These are phyloP conservation scores for Montipora foliosa DNA, from an alignment of 64 coral and sea anemone genomes.

Conservation along the genomic window DNA sequence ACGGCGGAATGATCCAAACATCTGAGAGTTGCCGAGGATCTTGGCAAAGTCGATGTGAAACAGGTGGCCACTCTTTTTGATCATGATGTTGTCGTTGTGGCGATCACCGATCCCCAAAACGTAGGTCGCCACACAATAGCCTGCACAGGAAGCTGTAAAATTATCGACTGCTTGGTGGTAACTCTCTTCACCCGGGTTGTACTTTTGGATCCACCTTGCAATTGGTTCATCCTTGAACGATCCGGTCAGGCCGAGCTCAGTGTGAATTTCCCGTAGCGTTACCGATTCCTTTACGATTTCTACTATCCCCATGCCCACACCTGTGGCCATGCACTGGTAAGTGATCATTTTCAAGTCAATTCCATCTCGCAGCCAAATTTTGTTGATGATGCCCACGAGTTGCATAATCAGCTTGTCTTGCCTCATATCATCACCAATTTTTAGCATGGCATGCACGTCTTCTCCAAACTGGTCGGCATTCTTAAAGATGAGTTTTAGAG, in stretches of 20 bases:
- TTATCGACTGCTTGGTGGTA: slow-evolving; percentile 90
- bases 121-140: slow-evolving; percentile 96
- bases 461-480: slow-evolving; percentile 89
- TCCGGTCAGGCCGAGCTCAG: slow-evolving; percentile 90
- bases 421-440: slow-evolving; percentile 96
- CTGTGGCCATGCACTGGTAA: slow-evolving; percentile 92
- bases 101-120: slow-evolving; percentile 96
- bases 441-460: slow-evolving; percentile 92
- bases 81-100: slow-evolving; percentile 99
- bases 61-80: slow-evolving; percentile 91
- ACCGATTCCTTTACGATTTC: slow-evolving; percentile 88
- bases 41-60: slow-evolving; percentile 99
- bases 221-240: slow-evolving; percentile 99
- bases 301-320: slow-evolving; percentile 90
- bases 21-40: slow-evolving; percentile 96
- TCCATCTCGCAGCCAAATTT: slow-evolving; percentile 97
- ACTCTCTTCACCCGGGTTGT: slow-evolving; percentile 88
- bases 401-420: slow-evolving; percentile 97
- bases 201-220: slow-evolving; percentile 89
- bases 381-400: slow-evolving; percentile 97
- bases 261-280: slow-evolving; percentile 96
- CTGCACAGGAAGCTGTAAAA: slow-evolving; percentile 96
- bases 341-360: slow-evolving; percentile 98
- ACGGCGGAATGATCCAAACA: slow-evolving; percentile 96
- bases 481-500: slow-evolving; percentile 85